These are phyloP conservation scores for Drosophila tropicalis DNA, from an alignment of 1,140 invertebrate species.

Conservation along the genomic window DNA sequence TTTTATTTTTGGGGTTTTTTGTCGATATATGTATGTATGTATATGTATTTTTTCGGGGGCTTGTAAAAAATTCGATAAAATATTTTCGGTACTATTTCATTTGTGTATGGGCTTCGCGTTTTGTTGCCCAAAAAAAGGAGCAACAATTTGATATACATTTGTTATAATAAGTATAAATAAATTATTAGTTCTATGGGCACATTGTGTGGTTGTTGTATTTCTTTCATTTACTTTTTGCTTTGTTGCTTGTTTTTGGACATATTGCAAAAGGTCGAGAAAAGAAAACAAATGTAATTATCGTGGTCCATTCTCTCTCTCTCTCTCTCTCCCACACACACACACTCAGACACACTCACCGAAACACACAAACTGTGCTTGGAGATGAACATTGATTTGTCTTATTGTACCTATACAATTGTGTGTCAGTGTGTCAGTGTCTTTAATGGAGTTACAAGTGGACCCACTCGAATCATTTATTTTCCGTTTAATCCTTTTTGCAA, in stretches of 20 bases:
- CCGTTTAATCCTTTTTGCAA: conserved; percentile 53
- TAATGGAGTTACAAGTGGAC: too few relatives aligned
- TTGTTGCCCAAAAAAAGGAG: conserved; percentile 50
- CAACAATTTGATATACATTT: conserved; percentile 61
- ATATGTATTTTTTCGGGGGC: conserved; percentile 27
- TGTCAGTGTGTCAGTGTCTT: background rate
- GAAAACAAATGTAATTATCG: background rate
- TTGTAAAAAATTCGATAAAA: conserved; percentile 78
- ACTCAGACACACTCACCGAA: background rate
- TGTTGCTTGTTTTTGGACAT: background rate
- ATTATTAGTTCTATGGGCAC: conserved; percentile 79
- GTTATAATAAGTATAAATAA: conserved; percentile 64
- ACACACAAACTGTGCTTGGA: too few relatives aligned
- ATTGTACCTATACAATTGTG: conserved; percentile 28
- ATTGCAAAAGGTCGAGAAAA: conserved; percentile 53
- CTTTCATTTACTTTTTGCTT: background rate
- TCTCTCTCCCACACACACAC: background rate
- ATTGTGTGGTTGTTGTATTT: conserved; percentile 51
- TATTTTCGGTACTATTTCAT: conserved; percentile 77
- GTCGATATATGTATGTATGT: conserved; percentile 1
- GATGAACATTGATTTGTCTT: too few relatives aligned
- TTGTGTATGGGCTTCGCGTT: conserved; percentile 38
- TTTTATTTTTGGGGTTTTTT: conserved; percentile 28
- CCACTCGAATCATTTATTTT: background rate
- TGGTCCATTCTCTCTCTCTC: too few relatives aligned